These are phyloP conservation scores for Paedocypris micromegethes DNA, from an alignment of 2,797 vertebrate species.

Conservation along the genomic window DNA sequence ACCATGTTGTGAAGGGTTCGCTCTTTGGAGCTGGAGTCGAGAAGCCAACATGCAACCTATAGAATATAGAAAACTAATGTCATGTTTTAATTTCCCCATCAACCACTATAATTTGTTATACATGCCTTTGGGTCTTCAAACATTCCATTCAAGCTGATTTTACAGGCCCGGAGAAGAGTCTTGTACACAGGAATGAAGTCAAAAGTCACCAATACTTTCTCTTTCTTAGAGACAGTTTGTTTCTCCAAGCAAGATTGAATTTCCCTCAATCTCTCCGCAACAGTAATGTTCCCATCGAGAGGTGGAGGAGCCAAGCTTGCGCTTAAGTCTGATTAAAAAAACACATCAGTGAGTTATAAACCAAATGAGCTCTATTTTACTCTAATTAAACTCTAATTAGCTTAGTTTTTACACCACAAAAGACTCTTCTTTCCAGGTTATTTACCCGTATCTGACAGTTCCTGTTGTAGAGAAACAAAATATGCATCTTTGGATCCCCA, in stretches of 20 bases:
- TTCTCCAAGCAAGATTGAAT: constrained; percentile 71
- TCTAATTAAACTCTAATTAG: too few relatives aligned
- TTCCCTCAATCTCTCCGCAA: constrained; percentile 73
- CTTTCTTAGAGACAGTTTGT: constrained; percentile 41
- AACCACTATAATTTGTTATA: not conserved
- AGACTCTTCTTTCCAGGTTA: not conserved
- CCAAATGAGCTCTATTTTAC: too few relatives aligned
- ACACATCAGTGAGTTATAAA: not conserved
- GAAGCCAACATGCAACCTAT: constrained; percentile 91
- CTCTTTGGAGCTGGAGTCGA: constrained; percentile 84
- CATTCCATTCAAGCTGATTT: constrained; percentile 75
- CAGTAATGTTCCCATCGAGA: constrained; percentile 76
- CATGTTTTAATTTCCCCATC: not conserved
- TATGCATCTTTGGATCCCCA: constrained; percentile 95
- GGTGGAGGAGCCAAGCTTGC: constrained; percentile 85
- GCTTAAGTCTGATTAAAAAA: constrained; percentile 69
- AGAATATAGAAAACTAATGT: constrained; percentile 4
- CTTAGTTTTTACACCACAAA: too few relatives aligned
- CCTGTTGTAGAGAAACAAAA: constrained; percentile 83
- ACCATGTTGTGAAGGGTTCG: constrained; percentile 88
- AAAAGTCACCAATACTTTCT: constrained; percentile 66
- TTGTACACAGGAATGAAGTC: constrained; percentile 88
- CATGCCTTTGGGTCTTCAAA: constrained; percentile 92
- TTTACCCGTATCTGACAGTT: constrained; percentile 75
- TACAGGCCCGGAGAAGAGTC: constrained; percentile 80